These are phyloP conservation scores for Beris chalybata DNA, from an alignment of 2,888 invertebrate species.

Conservation along the genomic window DNA sequence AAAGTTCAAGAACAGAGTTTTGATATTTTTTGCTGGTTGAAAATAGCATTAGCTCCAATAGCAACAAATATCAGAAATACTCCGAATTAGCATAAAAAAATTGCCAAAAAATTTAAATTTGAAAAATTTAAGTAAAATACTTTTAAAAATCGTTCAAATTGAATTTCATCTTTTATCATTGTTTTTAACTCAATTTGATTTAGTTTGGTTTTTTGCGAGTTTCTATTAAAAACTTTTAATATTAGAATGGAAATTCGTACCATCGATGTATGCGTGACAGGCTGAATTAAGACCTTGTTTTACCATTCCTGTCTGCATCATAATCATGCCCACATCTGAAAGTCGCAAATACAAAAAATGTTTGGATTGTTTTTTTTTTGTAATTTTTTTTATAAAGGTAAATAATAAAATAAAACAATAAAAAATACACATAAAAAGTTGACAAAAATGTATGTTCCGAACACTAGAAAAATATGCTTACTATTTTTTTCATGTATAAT, in stretches of 20 bases:
- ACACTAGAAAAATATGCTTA: not conserved
- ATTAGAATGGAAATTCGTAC: slow-evolving; percentile 62
- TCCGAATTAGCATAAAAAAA: not conserved
- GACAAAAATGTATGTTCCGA: not conserved
- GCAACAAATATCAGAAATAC: not conserved
- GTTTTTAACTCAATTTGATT: not conserved
- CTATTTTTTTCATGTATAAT: not conserved
- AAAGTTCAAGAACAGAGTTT: too few relatives aligned
- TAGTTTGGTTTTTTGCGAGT: not conserved
- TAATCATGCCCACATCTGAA: slow-evolving; percentile 95
- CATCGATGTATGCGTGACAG: slow-evolving; percentile 74
- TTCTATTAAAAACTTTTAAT: slow-evolving; percentile 28
- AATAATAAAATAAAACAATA: not conserved
- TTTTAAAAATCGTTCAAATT: slow-evolving; percentile 23
- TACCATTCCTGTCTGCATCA: slow-evolving; percentile 96
- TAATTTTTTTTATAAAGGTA: not conserved
- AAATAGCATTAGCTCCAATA: not conserved
- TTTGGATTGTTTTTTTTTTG: not conserved
- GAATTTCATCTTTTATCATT: not conserved
- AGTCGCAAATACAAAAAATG: slow-evolving; percentile 41
- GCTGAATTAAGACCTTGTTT: slow-evolving; percentile 82
- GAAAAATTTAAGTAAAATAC: not conserved
- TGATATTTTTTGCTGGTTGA: too few relatives aligned
- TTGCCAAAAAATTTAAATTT: not conserved
- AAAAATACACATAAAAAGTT: not conserved